Evolutionary conservation across 2,113 vertebrate species (phyloP).

Genomic region (Mixornis gularis): DNA sequence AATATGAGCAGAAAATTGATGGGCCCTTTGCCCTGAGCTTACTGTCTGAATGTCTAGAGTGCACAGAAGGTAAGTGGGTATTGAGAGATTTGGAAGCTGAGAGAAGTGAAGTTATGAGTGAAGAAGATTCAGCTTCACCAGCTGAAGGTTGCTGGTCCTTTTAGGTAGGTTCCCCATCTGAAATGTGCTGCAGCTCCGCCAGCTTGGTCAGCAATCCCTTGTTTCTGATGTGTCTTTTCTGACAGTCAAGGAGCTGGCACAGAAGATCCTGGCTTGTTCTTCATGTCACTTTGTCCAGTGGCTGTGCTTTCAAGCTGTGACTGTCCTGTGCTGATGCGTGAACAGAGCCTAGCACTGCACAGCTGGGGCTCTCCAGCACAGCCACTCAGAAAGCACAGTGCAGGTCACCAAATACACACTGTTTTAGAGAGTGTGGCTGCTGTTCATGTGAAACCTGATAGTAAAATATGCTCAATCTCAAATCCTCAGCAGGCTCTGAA

Average conservation of each 20-base stretch:
- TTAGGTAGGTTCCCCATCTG: neutral
- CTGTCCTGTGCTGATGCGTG: too few species aligned
- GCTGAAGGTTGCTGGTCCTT: neutral
- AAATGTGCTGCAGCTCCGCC: neutral
- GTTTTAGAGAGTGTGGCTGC: neutral
- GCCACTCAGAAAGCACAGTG: neutral
- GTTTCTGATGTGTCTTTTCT: neutral
- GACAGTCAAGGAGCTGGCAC: fast-evolving
- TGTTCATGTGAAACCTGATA: neutral
- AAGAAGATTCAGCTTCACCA: neutral
- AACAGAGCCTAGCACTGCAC: too few species aligned
- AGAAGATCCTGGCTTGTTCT: neutral
- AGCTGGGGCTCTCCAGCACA: too few species aligned
- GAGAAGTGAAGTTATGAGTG: neutral
- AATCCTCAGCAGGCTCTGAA: neutral
- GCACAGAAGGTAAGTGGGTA: neutral
- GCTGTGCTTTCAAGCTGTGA: too few species aligned
- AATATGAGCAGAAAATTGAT: neutral
- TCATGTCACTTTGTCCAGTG: neutral
- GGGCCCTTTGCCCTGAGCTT: neutral
- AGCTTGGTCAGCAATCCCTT: neutral
- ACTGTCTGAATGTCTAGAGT: neutral
- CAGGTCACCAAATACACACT: neutral
- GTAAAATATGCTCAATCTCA: neutral
- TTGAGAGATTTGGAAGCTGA: neutral